Evolutionary conservation across 35 echinoderm and acorn worm genomes (phyloP).

Genomic region (Patiria miniata): DNA sequence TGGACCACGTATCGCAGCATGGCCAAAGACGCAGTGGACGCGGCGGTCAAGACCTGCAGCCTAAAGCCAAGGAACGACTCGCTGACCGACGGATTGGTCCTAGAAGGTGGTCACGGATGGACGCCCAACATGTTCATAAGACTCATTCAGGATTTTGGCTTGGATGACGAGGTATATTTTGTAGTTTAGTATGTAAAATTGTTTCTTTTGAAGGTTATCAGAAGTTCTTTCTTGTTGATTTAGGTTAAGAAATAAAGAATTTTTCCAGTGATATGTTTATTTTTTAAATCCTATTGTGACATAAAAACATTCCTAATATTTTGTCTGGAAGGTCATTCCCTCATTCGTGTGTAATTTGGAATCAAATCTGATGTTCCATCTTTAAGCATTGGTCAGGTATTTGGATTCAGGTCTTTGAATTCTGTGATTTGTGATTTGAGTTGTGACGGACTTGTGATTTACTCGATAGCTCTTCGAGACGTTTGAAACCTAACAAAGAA

Average conservation of each 20-base stretch:
- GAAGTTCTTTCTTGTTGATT: neutral
- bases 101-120: conserved; percentile 93
- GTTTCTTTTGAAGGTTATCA: neutral
- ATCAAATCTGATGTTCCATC: too few species aligned
- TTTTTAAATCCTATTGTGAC: neutral
- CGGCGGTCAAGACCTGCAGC: conserved; percentile 64
- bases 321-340: too few species aligned
- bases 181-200: neutral
- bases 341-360: too few species aligned
- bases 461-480: too few species aligned
- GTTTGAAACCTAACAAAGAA: too few species aligned
- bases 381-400: too few species aligned
- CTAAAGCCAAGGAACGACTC: conserved; percentile 83
- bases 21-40: conserved; percentile 90
- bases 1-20: conserved; percentile 98
- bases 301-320: too few species aligned
- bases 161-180: conserved; percentile 80
- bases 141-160: conserved; percentile 95
- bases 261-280: neutral
- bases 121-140: conserved; percentile 83
- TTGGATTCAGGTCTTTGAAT: too few species aligned
- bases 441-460: too few species aligned
- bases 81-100: conserved; percentile 78
- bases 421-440: too few species aligned
- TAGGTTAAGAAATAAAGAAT: too few species aligned